phyloP scores from a whole-genome alignment of 1,140 invertebrate genomes.

The Epicauta chinensis region DNA sequence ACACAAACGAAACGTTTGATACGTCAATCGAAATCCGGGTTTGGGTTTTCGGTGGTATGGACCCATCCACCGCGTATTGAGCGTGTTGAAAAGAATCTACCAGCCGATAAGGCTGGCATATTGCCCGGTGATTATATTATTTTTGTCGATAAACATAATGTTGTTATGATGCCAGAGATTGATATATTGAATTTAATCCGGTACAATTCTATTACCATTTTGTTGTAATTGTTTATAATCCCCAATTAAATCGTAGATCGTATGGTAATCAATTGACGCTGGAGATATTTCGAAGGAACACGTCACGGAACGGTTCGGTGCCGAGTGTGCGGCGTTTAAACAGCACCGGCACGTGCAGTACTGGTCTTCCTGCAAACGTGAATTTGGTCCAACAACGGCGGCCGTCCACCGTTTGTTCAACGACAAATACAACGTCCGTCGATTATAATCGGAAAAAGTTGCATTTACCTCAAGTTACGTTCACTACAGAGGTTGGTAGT shows the following conservation, averaged over 20 bases:
- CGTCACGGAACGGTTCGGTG: conserved; percentile 43
- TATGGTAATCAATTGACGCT: conserved; percentile 63
- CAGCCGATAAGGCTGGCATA: conserved; percentile 72
- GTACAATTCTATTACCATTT: conserved; percentile 44
- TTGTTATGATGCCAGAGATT: conserved; percentile 72
- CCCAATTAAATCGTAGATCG: conserved; percentile 44
- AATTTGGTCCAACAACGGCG: conserved; percentile 32
- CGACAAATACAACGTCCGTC: conserved; percentile 46
- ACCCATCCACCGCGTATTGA: conserved; percentile 84
- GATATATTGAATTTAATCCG: conserved; percentile 75
- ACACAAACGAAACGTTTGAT: conserved; percentile 65
- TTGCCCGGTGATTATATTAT: conserved; percentile 79
- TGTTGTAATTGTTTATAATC: conserved; percentile 14
- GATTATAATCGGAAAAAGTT: conserved; percentile 54
- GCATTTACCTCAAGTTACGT: conserved; percentile 72
- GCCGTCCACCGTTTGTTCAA: conserved; percentile 53
- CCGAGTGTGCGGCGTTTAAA: conserved; percentile 37
- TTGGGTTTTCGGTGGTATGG: conserved; percentile 88
- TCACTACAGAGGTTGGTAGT: conserved; percentile 78
- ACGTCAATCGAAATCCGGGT: conserved; percentile 55
- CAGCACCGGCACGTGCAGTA: conserved; percentile 28
- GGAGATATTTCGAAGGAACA: conserved; percentile 66
- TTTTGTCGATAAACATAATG: conserved; percentile 78
- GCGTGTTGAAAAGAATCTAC: conserved; percentile 72
- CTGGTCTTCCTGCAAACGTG: conserved; percentile 34